These are phyloP conservation scores for Eugnorisma glareosa DNA, from an alignment of 2,888 invertebrate genomes.

Conservation along the genomic window DNA sequence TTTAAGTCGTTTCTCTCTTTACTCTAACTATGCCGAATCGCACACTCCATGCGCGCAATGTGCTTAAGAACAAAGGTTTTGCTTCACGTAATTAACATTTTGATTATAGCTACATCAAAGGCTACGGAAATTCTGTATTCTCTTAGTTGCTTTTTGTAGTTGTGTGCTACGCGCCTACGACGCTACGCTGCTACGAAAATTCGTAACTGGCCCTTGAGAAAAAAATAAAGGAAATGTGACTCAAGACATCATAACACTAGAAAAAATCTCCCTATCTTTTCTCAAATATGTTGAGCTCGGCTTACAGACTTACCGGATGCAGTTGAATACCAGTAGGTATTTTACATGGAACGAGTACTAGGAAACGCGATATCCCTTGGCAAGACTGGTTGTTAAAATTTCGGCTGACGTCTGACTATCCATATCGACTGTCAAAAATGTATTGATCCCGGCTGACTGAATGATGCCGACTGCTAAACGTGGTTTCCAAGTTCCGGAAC, in stretches of 20 bases:
- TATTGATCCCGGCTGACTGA: too few relatives aligned
- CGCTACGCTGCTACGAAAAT: slow-evolving; percentile 16
- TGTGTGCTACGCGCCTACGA: slow-evolving; percentile 25
- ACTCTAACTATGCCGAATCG: background rate
- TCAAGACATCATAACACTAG: background rate
- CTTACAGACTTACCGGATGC: background rate
- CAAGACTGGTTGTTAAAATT: background rate
- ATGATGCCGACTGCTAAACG: background rate
- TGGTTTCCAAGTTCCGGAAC: background rate
- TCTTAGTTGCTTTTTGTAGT: background rate
- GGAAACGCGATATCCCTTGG: too few relatives aligned
- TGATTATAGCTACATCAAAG: background rate
- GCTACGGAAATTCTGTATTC: background rate
- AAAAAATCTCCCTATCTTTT: background rate
- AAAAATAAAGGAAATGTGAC: background rate
- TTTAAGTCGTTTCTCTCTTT: background rate
- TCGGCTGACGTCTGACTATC: background rate
- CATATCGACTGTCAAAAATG: background rate
- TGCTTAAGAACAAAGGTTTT: background rate
- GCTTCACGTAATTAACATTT: too few relatives aligned
- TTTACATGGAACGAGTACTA: background rate
- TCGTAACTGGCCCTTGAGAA: slow-evolving; percentile 4
- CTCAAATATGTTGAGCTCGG: background rate
- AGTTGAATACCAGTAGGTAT: background rate
- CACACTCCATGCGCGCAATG: background rate